Base-by-base conservation (phyloP, 2,797 vertebrate species). In the Artibeus jamaicensis region DNA sequence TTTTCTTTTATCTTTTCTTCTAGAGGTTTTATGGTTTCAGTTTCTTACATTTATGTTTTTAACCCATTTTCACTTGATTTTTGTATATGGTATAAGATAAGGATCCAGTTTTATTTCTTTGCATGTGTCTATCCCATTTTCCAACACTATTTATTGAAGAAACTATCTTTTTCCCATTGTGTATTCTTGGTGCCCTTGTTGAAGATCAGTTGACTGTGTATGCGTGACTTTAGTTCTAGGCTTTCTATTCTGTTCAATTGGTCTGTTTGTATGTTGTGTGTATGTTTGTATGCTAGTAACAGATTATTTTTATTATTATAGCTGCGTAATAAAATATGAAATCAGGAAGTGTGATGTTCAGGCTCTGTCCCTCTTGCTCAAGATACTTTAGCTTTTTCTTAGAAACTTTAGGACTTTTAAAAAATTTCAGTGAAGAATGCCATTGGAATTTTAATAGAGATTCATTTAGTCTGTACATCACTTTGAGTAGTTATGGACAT, bases 251-350 rank as follows among this genome's bases (percentile, higher is more conserved):
- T 91, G 6, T 86, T 86, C n/a, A 39, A 1, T 16, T 91, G 32
- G 55, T 79, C 32, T 81, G 1, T 79, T 53, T 91, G 14, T 79
- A 26, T 79, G 65, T 46, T 67, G 0, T 34, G 26, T 91, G 9
- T 50, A 18, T 86, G 34, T 79, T 70, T 85, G 53, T 76, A 48
- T 68, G n/a, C 57, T 76, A 55, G 10, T 81, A 86, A 32, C 55
- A 74, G 62, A 39, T 65, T 86, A 46, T 74, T 91, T 86, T 78
- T 11, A 19, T 86, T 68, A 74, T n/a, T 67, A 22, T 81, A 74
- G 55, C 46, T 86, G 81, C 48, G 84, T 83, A 83, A 71, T 59
- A 89, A 76, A 76, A 71, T 73, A 86, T 86, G 65, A 94, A 91
- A 86, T 86, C 37, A 86, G 32, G 7, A 55, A 68, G 32, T 85